Base-by-base conservation (phyloP, 2,113 vertebrate genomes). In the Seriola dumerili region DNA sequence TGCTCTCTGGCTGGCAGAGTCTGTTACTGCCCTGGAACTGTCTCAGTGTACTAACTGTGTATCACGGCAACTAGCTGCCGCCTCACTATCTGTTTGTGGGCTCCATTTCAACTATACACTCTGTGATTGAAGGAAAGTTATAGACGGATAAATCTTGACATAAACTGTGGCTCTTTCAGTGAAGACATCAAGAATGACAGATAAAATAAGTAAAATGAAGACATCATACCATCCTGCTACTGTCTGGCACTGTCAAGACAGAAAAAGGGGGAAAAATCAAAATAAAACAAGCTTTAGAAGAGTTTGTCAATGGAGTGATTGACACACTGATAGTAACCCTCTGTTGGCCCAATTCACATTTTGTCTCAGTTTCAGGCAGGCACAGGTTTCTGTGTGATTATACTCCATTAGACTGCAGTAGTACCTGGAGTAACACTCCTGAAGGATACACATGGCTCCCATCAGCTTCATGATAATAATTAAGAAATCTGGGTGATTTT, bases 21-120 rank as follows among this genome's bases (percentile, higher is more conserved):
- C 55, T 80, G 69, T 80, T 75, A 77, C 57, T 90, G 81, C 42
- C 85, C 78, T 87, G 81, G 72, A 89, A 83, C 72, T 88, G 88
- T 90, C 90, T 88, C 52, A 54, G 61, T 78, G 44, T 75, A 80
- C 89, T 78, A 87, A 54, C 52, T 48, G 61, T 80, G 50, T 77
- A 78, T 91, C 76, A 88, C 42, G 12, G 44, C 62, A 0, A 77
- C 82, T 83, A 89, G 75, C 66, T 82, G 81, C 81, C 72, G 73
- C 78, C 82, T 80, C 38, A 0, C 70, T 42, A 50, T 76, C 81
- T 81, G 76, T 16, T 78, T 72, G 74, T 40, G 79, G 66, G 71
- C 82, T 91, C 78, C 52, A 34, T 85, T 90, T 89, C 66, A 74
- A 72, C 74, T 78, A 14, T 77, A 46, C 63, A 40, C 58, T 19